Evolutionary conservation across 2,113 vertebrate genomes (phyloP).

Genomic region (Axis porcinus): DNA sequence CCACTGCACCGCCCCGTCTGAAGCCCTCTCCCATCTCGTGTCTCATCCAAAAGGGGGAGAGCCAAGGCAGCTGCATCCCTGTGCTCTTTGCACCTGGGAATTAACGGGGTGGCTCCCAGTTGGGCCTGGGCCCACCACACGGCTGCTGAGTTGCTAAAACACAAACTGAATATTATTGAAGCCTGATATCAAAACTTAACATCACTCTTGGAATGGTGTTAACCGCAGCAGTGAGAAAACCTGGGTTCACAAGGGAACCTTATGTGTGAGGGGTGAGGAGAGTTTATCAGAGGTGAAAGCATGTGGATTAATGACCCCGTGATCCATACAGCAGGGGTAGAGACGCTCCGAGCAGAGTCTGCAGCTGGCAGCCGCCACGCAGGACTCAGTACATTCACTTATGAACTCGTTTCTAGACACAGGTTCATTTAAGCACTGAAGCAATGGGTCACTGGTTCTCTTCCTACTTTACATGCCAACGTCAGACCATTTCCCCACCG

Average conservation of each 20-base stretch:
- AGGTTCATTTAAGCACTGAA: neutral
- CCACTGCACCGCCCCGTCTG: neutral
- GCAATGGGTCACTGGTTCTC: neutral
- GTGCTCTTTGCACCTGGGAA: neutral
- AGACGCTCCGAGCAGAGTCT: neutral
- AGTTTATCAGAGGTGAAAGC: neutral
- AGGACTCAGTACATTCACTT: neutral
- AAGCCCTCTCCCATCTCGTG: neutral
- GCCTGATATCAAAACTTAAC: neutral
- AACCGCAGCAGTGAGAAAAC: neutral
- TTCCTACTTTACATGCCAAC: neutral
- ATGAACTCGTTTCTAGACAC: neutral
- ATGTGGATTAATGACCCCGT: neutral
- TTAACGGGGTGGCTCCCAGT: neutral
- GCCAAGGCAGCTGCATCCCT: neutral
- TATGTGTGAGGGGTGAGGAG: neutral
- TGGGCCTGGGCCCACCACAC: neutral
- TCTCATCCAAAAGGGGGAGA: neutral
- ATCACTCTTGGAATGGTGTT: neutral
- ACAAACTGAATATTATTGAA: neutral
- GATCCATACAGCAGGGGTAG: neutral
- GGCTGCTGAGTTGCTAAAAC: neutral
- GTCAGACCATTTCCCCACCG: neutral
- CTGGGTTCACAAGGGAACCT: neutral
- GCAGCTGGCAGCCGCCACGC: neutral